Percentiles rank a stretch among this genome's conserved stretches.
These are phyloP conservation scores for Hapalemur alaotrensis DNA, from an alignment of 2,797 vertebrate genomes.

Conservation along the genomic window DNA sequence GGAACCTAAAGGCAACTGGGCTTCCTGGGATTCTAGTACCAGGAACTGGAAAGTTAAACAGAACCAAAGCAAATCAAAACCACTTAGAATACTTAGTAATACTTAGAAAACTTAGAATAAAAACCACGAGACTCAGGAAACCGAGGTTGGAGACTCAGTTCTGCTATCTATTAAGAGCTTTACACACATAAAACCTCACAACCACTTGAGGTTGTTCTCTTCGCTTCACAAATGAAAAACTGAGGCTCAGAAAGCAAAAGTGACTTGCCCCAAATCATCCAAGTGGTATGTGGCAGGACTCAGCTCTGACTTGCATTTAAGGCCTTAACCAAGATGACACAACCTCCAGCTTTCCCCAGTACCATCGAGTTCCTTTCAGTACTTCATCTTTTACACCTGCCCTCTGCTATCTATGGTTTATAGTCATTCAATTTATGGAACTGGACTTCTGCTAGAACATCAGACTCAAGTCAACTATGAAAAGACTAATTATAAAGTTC, in stretches of 20 bases:
- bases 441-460: background rate
- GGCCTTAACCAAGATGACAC: background rate
- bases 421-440: background rate
- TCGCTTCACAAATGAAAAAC: background rate
- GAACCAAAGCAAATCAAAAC: background rate
- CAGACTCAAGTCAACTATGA: slow-evolving; percentile 9
- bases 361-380: background rate
- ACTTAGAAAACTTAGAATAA: too few species aligned
- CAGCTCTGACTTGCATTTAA: background rate
- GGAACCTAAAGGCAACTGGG: background rate
- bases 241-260: background rate
- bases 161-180: background rate
- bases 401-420: background rate
- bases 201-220: background rate
- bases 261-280: background rate
- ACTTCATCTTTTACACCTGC: background rate
- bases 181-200: background rate
- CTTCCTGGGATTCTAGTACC: background rate
- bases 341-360: background rate
- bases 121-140: too few species aligned
- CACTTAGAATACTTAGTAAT: too few species aligned
- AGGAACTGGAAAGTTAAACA: background rate
- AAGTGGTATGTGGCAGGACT: background rate
- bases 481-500: slow-evolving; percentile 39
- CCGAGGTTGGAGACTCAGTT: too few species aligned